Evolutionary conservation across 2,888 invertebrate genomes (phyloP), one percentile per base, ranked within the genome.

Genomic region (Heliothis peltigera): DNA sequence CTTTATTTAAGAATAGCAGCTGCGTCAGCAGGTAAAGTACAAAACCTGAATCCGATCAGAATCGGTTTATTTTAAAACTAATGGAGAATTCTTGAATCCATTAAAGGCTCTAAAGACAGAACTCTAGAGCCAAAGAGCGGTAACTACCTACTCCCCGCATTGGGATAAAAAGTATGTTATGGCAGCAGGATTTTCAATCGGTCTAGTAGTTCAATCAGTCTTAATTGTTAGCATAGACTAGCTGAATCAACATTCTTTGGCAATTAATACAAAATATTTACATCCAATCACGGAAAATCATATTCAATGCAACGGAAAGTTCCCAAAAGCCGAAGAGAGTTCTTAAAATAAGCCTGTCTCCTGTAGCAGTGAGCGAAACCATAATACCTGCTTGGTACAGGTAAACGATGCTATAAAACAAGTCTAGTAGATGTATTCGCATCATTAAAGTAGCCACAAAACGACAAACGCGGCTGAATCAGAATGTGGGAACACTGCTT

Each of bases 371-470:
- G 5, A 46, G 32, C 21, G 22, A 19, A 44, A 46, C 44, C 49
- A 49, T 19, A 54, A 22, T 22, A 44, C 32, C 18, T 51, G 53
- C 4, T 18, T 35, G 32, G n/a, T 49, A 48, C 42, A 57, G 48
- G 53, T 70, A 70, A 54, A 75, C 17, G 6, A 8, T 43, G 35
- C 42, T 19, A 58, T 47, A 62, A 61, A 70, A 42, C 44, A 32
- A 17, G 58, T 10, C 32, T 19, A 48, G 19, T 48, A 42, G 64
- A 35, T 56, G 21, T 47, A 43, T 25, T 70, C 19, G 43, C 25
- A 51, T 55, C 52, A 46, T 54, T 49, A 70, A 69, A 28, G 49
- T 39, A 28, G n/a, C 10, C 19, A 64, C 76, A 22, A 56, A 72
- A 49, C 55, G 48, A 25, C 35, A 56, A 59, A 12, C 35, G 43